phyloP scores from a whole-genome alignment of 2,113 vertebrate genomes.

The Arothron firmamentum region DNA sequence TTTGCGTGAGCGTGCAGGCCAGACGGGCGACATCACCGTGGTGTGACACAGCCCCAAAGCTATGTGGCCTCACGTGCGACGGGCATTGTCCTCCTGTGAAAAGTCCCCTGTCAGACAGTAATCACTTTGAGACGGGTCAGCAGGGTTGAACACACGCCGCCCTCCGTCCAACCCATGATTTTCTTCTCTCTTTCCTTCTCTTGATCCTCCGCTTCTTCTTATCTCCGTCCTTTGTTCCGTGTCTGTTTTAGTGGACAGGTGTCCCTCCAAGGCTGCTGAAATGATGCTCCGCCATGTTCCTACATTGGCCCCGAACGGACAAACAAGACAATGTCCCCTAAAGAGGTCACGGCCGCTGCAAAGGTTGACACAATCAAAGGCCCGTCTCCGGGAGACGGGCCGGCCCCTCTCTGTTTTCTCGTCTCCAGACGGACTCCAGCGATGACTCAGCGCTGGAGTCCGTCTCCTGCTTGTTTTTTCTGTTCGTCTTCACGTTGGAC shows the following conservation, averaged over 20 bases:
- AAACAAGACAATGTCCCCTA: too few species aligned
- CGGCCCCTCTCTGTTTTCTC: too few species aligned
- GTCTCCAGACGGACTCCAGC: too few species aligned
- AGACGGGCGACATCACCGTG: constrained; percentile 33
- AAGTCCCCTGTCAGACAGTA: constrained; percentile 51
- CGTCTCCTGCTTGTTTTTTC: too few species aligned
- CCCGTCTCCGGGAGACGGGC: too few species aligned
- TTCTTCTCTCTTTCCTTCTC: constrained; percentile 46
- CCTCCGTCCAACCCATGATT: constrained; percentile 49
- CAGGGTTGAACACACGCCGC: constrained; percentile 57
- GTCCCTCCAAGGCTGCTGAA: too few species aligned
- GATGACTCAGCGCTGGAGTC: too few species aligned
- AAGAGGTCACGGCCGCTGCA: too few species aligned
- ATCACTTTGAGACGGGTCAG: constrained; percentile 70
- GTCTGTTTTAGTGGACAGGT: background rate
- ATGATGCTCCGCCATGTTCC: background rate
- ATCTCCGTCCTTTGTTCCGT: background rate
- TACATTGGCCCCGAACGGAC: background rate
- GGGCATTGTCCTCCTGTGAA: constrained; percentile 62
- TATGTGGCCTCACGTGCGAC: constrained; percentile 61
- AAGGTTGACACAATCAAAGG: too few species aligned
- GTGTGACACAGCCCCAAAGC: constrained; percentile 58
- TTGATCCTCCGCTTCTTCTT: constrained; percentile 20
- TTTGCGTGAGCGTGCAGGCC: constrained; percentile 26
- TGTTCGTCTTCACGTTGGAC: too few species aligned